Base-by-base conservation (phyloP, 2,797 vertebrate species). In the Centropyge bicolor region DNA sequence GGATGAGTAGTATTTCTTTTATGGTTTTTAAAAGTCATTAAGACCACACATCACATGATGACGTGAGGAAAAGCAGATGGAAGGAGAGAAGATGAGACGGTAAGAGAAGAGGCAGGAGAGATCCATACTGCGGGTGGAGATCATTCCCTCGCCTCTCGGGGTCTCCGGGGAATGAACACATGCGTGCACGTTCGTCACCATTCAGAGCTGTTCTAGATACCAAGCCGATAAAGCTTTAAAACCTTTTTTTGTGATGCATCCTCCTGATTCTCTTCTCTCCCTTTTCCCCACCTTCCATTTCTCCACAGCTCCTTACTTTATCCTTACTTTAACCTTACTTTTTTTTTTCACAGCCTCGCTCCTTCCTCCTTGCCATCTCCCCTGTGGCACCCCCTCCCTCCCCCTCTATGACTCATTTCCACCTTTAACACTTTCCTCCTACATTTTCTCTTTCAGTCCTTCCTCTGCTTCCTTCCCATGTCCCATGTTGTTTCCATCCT, bases 161-260 rank as follows among this genome's bases (percentile, higher is more conserved):
- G 40, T 85, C 86, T 80, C 79, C 22, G 36, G 79, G 76, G 85
- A 85, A 46, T 35, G 62, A 80, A 84, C 55, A 36, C 49, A 62
- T 27, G 60, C 57, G 36, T 54, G 66, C 76, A 55, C 35, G 27
- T 31, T 31, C 27, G n/a, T n/a, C n/a, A n/a, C n/a, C n/a, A n/a
- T n/a, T n/a, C 52, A 69, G 24, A 56, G 12, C 48, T 48, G 5
- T 49, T 31, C 52, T 24, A 51, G 77, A 80, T 88, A 86, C 83
- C 79, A 82, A 76, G 84, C 48, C 54, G 65, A 76, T 66, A 46
- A 2, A 66, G 52, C 59, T 77, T 82, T 74, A 65, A 81, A 80
- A 74, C n/a, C 45, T 22, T 66, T 69, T 46, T 31, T 31, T 31
- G 27, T 41, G 10, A 76, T 72, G 70, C 59, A 52, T n/a, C 31